Conservation (phyloP, 2,888 invertebrate species). For the Caradrina kadenii region DNA sequence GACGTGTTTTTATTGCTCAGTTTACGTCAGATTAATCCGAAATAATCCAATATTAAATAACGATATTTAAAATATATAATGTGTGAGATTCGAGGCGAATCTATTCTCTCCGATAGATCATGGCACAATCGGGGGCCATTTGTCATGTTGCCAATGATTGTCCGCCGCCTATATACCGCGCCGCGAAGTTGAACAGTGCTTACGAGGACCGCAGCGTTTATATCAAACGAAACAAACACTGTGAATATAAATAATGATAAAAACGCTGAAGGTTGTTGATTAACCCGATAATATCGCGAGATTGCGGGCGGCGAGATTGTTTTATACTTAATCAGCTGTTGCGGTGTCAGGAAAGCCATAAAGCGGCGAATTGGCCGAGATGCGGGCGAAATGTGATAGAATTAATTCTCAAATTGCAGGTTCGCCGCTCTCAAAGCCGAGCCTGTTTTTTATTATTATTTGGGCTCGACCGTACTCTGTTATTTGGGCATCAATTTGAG, state of each 20-base stretch:
- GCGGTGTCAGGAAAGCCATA: constrained; percentile 80
- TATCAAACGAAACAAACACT: constrained; percentile 61
- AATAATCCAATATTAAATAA: constrained; percentile 61
- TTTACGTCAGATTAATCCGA: constrained; percentile 58
- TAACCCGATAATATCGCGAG: constrained; percentile 77
- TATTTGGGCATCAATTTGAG: constrained; percentile 85
- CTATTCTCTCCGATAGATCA: constrained; percentile 39
- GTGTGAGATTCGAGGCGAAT: constrained; percentile 46
- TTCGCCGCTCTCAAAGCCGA: constrained; percentile 75
- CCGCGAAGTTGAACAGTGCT: constrained; percentile 1
- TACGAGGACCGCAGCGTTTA: constrained; percentile 40
- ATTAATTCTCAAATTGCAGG: constrained; percentile 87
- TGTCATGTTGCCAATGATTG: constrained; percentile 54
- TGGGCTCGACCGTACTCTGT: constrained; percentile 79
- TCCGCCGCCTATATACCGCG: neutral
- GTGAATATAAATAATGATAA: constrained; percentile 67
- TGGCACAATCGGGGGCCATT: constrained; percentile 25
- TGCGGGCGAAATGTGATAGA: constrained; percentile 83
- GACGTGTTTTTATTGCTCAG: constrained; percentile 57
- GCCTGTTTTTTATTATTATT: constrained; percentile 79
- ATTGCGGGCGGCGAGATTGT: constrained; percentile 77
- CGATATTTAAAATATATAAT: constrained; percentile 44
- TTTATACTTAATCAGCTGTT: constrained; percentile 82
- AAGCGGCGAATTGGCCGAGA: constrained; percentile 76
- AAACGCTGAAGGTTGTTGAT: constrained; percentile 72